These are phyloP conservation scores for Acronicta aceris DNA, from an alignment of 2,888 invertebrate genomes.

Conservation along the genomic window DNA sequence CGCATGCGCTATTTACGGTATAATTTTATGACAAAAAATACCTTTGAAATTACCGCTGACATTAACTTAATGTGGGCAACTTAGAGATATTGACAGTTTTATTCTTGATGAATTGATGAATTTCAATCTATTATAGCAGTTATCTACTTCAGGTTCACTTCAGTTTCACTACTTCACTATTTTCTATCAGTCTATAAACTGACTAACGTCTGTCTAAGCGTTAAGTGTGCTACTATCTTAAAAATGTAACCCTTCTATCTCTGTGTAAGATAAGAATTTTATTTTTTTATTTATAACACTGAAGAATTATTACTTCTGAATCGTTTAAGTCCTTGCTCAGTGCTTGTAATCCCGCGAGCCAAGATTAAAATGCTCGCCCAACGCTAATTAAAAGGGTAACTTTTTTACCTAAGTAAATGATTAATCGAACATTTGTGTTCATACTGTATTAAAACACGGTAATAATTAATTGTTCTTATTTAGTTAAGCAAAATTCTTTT, in stretches of 20 bases:
- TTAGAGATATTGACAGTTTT: conserved; percentile 43
- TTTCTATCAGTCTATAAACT: conserved; percentile 20
- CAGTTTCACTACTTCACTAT: too few relatives aligned
- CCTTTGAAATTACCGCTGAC: conserved; percentile 57
- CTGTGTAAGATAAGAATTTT: conserved; percentile 71
- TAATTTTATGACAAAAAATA: conserved; percentile 55
- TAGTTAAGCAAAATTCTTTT: conserved; percentile 24
- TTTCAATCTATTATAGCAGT: background rate
- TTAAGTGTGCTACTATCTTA: conserved; percentile 55
- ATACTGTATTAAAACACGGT: conserved; percentile 51
- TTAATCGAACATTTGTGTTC: conserved; percentile 73
- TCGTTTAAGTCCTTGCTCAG: conserved; percentile 88
- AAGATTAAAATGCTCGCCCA: conserved; percentile 83
- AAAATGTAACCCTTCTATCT: conserved; percentile 67
- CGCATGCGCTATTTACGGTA: conserved; percentile 44
- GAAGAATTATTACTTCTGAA: conserved; percentile 88
- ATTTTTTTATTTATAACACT: conserved; percentile 87
- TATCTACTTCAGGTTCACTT: too few relatives aligned
- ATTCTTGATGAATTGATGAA: conserved; percentile 34
- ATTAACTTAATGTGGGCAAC: conserved; percentile 56
- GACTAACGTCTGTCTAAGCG: conserved; percentile 43
- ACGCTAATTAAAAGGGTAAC: conserved; percentile 86
- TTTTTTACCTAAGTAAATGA: conserved; percentile 79
- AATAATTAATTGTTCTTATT: conserved; percentile 47
- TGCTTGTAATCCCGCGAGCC: conserved; percentile 82